Conservation (phyloP, 2,797 vertebrate species). For the Thalassophryne amazonica region DNA sequence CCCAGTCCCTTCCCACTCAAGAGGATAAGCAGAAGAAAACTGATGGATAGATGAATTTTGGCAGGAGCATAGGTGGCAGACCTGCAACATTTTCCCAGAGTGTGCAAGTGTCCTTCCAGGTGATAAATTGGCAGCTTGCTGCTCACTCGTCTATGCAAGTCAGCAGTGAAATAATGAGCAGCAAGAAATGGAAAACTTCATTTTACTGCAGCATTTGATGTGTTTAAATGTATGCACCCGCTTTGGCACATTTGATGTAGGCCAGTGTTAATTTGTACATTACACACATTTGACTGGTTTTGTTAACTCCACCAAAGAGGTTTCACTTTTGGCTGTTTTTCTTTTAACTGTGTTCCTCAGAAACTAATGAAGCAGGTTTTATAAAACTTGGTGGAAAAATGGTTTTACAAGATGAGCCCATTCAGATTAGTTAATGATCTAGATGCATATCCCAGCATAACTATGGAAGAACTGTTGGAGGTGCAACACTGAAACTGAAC, state of each 20-base stretch:
- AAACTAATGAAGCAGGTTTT: no score
- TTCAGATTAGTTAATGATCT: no score
- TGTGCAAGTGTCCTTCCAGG: slow-evolving; percentile 32
- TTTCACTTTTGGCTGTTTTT: no score
- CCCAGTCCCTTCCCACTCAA: no score
- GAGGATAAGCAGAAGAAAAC: no score
- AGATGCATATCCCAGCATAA: no score
- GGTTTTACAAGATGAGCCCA: no score
- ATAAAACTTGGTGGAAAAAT: no score
- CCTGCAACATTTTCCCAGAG: slow-evolving; percentile 15
- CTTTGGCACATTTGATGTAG: slow-evolving; percentile 18
- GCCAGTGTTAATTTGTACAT: slow-evolving; percentile 24
- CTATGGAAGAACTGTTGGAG: no score
- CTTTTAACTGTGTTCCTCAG: no score
- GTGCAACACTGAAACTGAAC: no score
- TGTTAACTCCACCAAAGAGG: no score
- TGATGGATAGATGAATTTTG: slow-evolving; percentile 28
- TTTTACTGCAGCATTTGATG: slow-evolving; percentile 6
- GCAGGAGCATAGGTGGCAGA: slow-evolving; percentile 14
- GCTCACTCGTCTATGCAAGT: slow-evolving; percentile 36
- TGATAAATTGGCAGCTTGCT: slow-evolving; percentile 34
- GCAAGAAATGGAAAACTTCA: slow-evolving; percentile 40
- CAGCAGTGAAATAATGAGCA: slow-evolving; percentile 35
- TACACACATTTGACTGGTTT: slow-evolving; percentile 22
- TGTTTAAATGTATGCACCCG: slow-evolving; percentile 28